phyloP scores from a whole-genome alignment of 2,888 invertebrate species.

The Scaeva pyrastri region DNA sequence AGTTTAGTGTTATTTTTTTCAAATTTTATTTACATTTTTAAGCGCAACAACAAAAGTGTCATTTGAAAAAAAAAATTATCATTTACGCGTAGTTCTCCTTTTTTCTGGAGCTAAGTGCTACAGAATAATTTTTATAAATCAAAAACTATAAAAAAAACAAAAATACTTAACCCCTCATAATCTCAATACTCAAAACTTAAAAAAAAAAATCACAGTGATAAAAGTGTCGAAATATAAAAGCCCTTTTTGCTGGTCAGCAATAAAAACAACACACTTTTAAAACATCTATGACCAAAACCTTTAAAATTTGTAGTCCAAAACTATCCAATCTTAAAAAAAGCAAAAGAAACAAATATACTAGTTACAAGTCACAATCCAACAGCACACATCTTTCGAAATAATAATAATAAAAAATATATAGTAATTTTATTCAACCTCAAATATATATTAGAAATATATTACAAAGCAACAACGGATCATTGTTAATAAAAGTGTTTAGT shows the following conservation, averaged over 20 bases:
- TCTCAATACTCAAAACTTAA: slow-evolving; percentile 66
- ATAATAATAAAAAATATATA: slow-evolving; percentile 42
- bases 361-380: slow-evolving; percentile 75
- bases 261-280: slow-evolving; percentile 32
- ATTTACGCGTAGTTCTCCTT: slow-evolving; percentile 58
- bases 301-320: slow-evolving; percentile 53
- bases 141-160: slow-evolving; percentile 8
- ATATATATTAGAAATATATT: slow-evolving; percentile 57
- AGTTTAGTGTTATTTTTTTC: slow-evolving; percentile 51
- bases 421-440: slow-evolving; percentile 66
- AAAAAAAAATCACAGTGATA: slow-evolving; percentile 59
- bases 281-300: slow-evolving; percentile 64
- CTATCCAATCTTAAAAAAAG: slow-evolving; percentile 36
- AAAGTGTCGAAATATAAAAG: slow-evolving; percentile 47
- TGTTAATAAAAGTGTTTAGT: slow-evolving; percentile 67
- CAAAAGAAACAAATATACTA: slow-evolving; percentile 68
- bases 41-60: slow-evolving; percentile 48
- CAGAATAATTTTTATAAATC: slow-evolving; percentile 17
- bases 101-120: slow-evolving; percentile 55
- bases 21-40: too few species aligned
- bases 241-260: slow-evolving; percentile 43
- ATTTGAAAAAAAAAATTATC: slow-evolving; percentile 48
- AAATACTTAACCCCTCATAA: slow-evolving; percentile 29
- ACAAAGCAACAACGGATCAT: slow-evolving; percentile 72
- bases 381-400: slow-evolving; percentile 73